Conservation (phyloP, 2,888 invertebrate genomes). For the Carabus problematicus region DNA sequence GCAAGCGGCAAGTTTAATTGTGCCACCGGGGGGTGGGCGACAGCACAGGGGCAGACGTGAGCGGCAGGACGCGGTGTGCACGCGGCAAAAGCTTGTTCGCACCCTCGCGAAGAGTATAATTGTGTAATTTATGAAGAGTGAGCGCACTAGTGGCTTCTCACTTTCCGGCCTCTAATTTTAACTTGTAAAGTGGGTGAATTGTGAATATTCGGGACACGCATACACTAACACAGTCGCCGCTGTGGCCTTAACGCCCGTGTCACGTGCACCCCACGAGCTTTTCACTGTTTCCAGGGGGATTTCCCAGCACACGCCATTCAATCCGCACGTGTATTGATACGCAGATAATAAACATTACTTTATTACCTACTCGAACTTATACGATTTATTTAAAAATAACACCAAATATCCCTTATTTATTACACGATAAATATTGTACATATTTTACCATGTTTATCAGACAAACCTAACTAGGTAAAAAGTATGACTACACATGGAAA, state of each 20-base stretch:
- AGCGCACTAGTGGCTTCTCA: constrained; percentile 25
- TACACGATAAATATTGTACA: too few species aligned
- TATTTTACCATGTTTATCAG: too few species aligned
- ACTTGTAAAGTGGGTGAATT: constrained; percentile 34
- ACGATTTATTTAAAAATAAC: neutral
- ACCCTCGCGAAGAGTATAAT: constrained; percentile 30
- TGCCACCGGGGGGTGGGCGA: constrained; percentile 4
- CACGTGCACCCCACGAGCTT: constrained; percentile 13
- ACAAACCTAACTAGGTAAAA: too few species aligned
- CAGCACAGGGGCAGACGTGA: too few species aligned
- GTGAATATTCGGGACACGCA: constrained; percentile 28
- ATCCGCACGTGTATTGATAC: too few species aligned
- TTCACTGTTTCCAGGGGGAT: constrained; percentile 13
- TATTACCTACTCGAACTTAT: too few species aligned
- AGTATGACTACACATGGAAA: too few species aligned
- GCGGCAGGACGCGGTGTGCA: too few species aligned
- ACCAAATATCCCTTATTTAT: too few species aligned
- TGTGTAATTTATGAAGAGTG: constrained; percentile 36
- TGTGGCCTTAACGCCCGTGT: neutral
- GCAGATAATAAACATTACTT: too few species aligned
- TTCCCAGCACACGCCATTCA: too few species aligned
- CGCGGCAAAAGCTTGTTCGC: constrained; percentile 26
- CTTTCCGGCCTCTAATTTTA: constrained; percentile 34
- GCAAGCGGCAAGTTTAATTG: constrained; percentile 3
- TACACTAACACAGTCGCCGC: neutral